These are phyloP conservation scores for Pollicipes pollicipes DNA, from an alignment of 1,140 invertebrate genomes.

Conservation along the genomic window DNA sequence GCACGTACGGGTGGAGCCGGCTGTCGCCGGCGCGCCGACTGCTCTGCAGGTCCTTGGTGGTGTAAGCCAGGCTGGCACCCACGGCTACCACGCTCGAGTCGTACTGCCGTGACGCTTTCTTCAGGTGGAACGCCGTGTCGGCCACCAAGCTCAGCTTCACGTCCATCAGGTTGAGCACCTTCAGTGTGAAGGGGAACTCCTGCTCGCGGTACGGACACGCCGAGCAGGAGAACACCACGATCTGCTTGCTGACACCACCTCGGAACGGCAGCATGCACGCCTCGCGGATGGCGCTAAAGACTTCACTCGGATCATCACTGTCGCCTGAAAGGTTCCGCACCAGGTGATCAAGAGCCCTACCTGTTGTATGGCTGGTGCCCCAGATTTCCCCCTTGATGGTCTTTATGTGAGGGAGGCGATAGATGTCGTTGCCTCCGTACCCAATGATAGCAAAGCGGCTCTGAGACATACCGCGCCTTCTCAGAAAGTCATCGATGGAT, in stretches of 20 bases:
- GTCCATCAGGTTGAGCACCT: background rate
- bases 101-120: background rate
- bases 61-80: background rate
- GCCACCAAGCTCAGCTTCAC: background rate
- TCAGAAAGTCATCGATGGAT: background rate
- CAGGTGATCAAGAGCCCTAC: background rate
- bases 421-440: background rate
- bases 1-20: background rate
- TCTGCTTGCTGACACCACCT: background rate
- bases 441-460: background rate
- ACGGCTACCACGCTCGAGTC: background rate
- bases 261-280: background rate
- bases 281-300: background rate
- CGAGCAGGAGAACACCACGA: background rate
- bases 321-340: background rate
- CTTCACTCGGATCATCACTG: background rate
- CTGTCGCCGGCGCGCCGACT: too few species aligned
- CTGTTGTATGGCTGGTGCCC: background rate
- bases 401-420: background rate
- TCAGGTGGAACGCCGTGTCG: background rate
- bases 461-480: background rate
- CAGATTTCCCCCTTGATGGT: background rate
- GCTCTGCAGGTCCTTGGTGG: background rate
- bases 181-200: background rate
- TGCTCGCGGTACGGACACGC: background rate